Evolutionary conservation across 2,797 vertebrate genomes (phyloP).

Genomic region (Numenius phaeopus): DNA sequence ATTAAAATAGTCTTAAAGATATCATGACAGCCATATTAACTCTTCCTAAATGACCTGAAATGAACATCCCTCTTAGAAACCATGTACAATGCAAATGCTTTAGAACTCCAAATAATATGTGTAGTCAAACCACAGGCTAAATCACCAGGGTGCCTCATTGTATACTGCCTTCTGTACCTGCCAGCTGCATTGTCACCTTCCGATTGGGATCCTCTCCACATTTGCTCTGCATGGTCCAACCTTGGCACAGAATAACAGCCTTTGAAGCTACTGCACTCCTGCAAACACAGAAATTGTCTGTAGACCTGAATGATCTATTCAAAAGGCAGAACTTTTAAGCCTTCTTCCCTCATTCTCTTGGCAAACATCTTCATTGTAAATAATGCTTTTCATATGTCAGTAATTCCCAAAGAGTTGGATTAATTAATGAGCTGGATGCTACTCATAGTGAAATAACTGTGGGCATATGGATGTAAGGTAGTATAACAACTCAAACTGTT

Average conservation of each 20-base stretch:
- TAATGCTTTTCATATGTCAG: neutral
- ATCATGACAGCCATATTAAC: fast-evolving
- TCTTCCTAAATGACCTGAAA: neutral
- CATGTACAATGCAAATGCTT: neutral
- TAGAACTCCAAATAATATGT: neutral
- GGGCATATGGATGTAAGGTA: neutral
- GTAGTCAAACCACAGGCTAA: neutral
- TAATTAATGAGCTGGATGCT: neutral
- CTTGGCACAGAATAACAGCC: neutral
- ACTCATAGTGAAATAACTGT: neutral
- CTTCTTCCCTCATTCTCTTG: neutral
- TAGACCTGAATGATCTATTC: fast-evolving
- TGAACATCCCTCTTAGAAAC: neutral
- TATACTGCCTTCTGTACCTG: neutral
- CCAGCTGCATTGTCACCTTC: neutral
- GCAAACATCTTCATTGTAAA: neutral
- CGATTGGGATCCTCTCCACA: fast-evolving
- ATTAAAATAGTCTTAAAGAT: too few relatives aligned
- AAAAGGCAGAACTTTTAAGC: neutral
- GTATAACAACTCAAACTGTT: neutral
- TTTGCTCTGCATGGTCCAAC: neutral
- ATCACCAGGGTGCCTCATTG: fast-evolving
- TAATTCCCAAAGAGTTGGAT: neutral
- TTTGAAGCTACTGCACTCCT: neutral
- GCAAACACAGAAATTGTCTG: neutral